Conservation (phyloP, 2,888 invertebrate genomes). For the Leucozona laternaria region DNA sequence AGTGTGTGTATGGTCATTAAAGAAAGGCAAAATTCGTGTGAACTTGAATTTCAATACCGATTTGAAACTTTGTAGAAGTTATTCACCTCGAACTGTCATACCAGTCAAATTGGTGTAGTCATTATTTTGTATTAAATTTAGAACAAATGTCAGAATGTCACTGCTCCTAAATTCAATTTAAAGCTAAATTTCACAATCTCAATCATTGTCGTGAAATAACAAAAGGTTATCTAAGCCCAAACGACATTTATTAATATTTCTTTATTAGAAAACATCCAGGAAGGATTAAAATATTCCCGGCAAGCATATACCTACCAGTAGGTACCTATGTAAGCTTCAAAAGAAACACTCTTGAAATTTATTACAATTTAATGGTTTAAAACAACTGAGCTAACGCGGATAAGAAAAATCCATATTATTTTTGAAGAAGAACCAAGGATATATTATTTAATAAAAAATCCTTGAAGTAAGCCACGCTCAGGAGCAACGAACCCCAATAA, state of each 20-base stretch:
- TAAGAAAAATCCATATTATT: conserved; percentile 72
- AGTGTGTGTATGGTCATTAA: conserved; percentile 30
- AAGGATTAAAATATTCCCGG: too few species aligned
- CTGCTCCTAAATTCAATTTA: too few species aligned
- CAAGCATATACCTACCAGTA: too few species aligned
- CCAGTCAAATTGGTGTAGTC: neutral
- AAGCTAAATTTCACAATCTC: too few species aligned
- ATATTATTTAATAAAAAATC: conserved; percentile 72
- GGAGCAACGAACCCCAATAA: conserved; percentile 36
- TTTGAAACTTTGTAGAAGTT: neutral
- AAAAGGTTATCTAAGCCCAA: too few species aligned
- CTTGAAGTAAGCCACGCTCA: conserved; percentile 72
- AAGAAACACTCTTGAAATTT: conserved; percentile 65
- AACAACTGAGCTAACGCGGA: conserved; percentile 71
- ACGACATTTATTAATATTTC: too few species aligned
- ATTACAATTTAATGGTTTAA: conserved; percentile 73
- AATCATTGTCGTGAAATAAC: too few species aligned
- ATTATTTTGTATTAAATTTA: too few species aligned
- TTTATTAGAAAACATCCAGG: too few species aligned
- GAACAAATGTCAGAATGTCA: too few species aligned
- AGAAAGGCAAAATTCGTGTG: conserved; percentile 26
- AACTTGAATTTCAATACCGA: neutral
- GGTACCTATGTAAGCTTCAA: conserved; percentile 34
- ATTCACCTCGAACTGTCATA: neutral
- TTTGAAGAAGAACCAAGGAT: conserved; percentile 21